A percentile compares a stretch with the other conserved stretches of the same genome.
phyloP scores from a whole-genome alignment of 1,140 invertebrate genomes.

The Drosophila equinoxialis region DNA sequence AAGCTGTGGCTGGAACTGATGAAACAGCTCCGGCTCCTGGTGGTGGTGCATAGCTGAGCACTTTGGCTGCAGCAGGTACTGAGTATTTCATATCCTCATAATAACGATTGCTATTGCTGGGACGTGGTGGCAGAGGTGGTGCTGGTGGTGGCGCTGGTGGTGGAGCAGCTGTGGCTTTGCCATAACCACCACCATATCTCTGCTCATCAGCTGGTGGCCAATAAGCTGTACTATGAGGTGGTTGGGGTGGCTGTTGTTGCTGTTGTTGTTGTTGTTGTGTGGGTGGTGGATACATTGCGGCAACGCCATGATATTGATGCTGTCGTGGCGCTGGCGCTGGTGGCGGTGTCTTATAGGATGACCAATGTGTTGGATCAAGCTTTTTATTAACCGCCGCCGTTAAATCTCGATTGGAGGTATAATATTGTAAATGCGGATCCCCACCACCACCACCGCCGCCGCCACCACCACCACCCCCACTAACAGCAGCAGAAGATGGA shows the following conservation, averaged over 20 bases:
- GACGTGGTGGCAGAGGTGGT: not conserved
- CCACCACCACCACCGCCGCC: slow-evolving; percentile 27
- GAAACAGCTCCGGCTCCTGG: not conserved
- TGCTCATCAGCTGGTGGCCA: slow-evolving; percentile 51
- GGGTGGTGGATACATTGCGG: slow-evolving; percentile 32
- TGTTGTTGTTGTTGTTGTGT: slow-evolving; percentile 17
- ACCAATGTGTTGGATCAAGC: slow-evolving; percentile 47
- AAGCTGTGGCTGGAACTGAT: not conserved
- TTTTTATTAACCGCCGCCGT: slow-evolving; percentile 40
- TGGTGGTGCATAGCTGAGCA: slow-evolving; percentile 40
- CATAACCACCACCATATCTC: slow-evolving; percentile 30
- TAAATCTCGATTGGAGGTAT: slow-evolving; percentile 70
- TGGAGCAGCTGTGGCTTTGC: slow-evolving; percentile 1
- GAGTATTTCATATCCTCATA: slow-evolving; percentile 66
- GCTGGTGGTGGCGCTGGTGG: slow-evolving; percentile 17
- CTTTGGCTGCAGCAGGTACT: slow-evolving; percentile 41
- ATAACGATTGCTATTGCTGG: slow-evolving; percentile 34
- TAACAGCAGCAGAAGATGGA: no score
- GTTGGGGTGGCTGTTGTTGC: slow-evolving; percentile 25
- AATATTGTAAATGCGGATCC: slow-evolving; percentile 71
- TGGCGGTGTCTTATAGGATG: slow-evolving; percentile 47
- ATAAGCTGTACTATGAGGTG: slow-evolving; percentile 35
- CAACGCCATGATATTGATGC: slow-evolving; percentile 38
- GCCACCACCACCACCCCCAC: no score
- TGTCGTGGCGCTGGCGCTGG: slow-evolving; percentile 28